phyloP scores from a whole-genome alignment of 37 sponge, comb jelly and placozoan species.

The Aplysina aerophoba region DNA sequence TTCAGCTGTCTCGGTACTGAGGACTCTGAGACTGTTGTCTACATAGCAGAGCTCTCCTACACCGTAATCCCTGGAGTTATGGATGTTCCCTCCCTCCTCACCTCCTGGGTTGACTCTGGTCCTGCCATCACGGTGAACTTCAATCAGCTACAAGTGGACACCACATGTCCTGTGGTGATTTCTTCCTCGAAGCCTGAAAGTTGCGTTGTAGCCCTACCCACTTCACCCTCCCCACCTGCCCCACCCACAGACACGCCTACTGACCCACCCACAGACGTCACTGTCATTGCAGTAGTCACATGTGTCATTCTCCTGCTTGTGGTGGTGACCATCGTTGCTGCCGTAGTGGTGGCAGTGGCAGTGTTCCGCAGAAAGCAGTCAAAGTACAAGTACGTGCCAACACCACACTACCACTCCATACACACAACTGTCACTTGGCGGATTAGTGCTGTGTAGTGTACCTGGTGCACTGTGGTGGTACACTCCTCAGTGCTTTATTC shows the following conservation, averaged over 20 bases:
- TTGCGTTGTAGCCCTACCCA: not conserved
- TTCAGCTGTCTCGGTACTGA: constrained; percentile 12
- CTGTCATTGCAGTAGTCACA: not conserved
- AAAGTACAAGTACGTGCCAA: not conserved
- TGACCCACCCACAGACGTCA: not conserved
- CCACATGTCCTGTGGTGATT: constrained; percentile 1
- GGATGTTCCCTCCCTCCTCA: not conserved
- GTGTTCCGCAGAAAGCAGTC: not conserved
- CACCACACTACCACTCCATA: too few species aligned
- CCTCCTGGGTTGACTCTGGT: not conserved
- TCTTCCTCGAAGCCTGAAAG: not conserved
- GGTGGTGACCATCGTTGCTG: not conserved
- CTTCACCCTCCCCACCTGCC: not conserved
- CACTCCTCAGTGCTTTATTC: too few species aligned
- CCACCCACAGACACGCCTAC: not conserved
- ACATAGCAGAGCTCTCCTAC: not conserved
- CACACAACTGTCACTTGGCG: too few species aligned
- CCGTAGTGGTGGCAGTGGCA: not conserved
- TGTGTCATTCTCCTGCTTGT: not conserved
- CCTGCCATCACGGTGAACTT: not conserved
- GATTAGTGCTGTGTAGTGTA: too few species aligned
- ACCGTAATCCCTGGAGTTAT: not conserved
- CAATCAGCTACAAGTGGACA: not conserved
- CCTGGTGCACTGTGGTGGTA: too few species aligned
- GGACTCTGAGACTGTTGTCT: not conserved